These are phyloP conservation scores for Aplocera efformata DNA, from an alignment of 2,888 invertebrate species.

Conservation along the genomic window DNA sequence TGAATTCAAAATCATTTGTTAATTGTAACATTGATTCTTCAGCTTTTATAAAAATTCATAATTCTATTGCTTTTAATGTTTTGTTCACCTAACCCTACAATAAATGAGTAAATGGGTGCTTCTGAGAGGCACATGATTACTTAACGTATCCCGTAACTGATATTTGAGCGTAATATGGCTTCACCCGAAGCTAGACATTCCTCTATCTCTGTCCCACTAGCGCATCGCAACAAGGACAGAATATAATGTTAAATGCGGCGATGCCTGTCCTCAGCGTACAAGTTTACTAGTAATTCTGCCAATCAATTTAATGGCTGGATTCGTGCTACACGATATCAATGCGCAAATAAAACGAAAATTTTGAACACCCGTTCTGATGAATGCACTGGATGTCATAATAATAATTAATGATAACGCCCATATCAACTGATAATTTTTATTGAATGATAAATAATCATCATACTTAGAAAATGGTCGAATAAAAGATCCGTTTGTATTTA, in stretches of 20 bases:
- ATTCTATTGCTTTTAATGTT: too few species aligned
- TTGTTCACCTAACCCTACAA: background rate
- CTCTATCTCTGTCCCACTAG: constrained; percentile 10
- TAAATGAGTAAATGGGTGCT: background rate
- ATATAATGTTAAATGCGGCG: constrained; percentile 9
- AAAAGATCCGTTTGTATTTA: too few species aligned
- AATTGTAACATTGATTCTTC: too few species aligned
- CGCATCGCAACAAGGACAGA: constrained; percentile 9
- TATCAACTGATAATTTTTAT: constrained; percentile 14
- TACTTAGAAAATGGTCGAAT: constrained; percentile 17
- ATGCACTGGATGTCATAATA: too few species aligned
- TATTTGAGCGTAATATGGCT: constrained; percentile 15
- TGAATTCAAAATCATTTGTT: too few species aligned
- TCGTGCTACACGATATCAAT: background rate
- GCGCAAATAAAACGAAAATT: too few species aligned
- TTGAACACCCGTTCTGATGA: too few species aligned
- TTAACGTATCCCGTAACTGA: constrained; percentile 12
- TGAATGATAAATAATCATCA: constrained; percentile 3
- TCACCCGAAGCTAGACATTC: constrained; percentile 12
- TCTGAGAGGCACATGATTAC: constrained; percentile 10
- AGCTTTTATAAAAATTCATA: too few species aligned
- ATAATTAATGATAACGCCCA: constrained; percentile 6
- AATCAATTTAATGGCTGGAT: constrained; percentile 4
- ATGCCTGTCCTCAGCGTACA: constrained; percentile 7
- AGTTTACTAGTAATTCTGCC: constrained; percentile 13